Conservation (phyloP, 2,113 vertebrate genomes). For the Tetrax tetrax region DNA sequence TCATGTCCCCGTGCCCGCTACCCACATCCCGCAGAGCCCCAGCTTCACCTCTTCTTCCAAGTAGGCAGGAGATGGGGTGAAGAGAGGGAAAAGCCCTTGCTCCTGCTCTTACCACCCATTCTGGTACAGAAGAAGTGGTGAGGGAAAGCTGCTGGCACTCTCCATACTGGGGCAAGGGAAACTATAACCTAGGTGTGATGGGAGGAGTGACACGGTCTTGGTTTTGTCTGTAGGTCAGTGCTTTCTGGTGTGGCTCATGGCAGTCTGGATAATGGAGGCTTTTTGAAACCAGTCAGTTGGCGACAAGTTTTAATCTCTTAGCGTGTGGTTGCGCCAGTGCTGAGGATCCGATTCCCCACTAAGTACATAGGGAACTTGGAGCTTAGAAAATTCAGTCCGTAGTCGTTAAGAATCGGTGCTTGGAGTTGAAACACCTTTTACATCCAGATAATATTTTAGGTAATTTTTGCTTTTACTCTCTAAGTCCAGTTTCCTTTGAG, state of each 20-base stretch:
- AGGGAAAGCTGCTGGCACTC: not conserved
- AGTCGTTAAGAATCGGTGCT: not conserved
- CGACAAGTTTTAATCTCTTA: not conserved
- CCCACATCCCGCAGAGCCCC: accelerated
- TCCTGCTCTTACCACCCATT: not conserved
- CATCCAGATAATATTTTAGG: not conserved
- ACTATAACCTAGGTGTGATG: too few relatives aligned
- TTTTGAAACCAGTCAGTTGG: not conserved
- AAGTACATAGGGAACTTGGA: not conserved
- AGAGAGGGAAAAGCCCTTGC: not conserved
- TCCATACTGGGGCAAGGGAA: not conserved
- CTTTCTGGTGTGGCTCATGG: not conserved
- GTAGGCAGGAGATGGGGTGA: not conserved
- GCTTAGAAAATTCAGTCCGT: not conserved
- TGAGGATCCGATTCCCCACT: not conserved
- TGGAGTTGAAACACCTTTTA: not conserved
- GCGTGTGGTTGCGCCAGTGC: accelerated
- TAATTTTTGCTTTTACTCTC: not conserved
- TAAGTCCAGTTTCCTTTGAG: not conserved
- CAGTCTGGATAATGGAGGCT: not conserved
- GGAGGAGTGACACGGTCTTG: not conserved
- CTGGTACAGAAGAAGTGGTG: not conserved
- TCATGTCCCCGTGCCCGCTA: not conserved
- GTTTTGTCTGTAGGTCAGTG: not conserved
- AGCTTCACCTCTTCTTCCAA: not conserved